Evolutionary conservation across 2,113 vertebrate species (phyloP).

Genomic region (Cyprinodon brontotheroides): DNA sequence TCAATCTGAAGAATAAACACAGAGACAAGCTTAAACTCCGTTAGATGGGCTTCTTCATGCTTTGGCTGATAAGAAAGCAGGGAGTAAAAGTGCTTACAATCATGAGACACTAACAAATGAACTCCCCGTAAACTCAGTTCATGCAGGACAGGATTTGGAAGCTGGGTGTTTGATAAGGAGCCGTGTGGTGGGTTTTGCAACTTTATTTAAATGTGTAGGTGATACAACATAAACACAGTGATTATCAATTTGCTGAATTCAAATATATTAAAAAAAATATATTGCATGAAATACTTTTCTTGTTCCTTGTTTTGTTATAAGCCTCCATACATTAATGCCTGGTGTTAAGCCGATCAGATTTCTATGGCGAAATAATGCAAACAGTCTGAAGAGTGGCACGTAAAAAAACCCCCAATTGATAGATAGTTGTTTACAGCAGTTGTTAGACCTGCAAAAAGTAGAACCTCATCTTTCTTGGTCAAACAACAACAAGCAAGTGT

Average conservation of each 20-base stretch:
- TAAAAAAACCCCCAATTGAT: conserved; percentile 37
- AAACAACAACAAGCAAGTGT: conserved; percentile 57
- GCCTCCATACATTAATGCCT: not conserved
- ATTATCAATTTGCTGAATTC: not conserved
- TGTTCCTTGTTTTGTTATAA: conserved; percentile 8
- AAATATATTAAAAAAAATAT: not conserved
- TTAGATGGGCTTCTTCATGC: conserved; percentile 55
- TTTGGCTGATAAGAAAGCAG: conserved; percentile 61
- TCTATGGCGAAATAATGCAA: conserved; percentile 22
- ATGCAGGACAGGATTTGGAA: conserved; percentile 19
- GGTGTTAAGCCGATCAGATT: conserved; percentile 11
- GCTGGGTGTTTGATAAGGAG: conserved; percentile 36
- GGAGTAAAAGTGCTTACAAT: conserved; percentile 55
- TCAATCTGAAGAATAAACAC: conserved; percentile 66
- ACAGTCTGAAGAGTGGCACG: conserved; percentile 14
- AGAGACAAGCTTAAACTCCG: conserved; percentile 65
- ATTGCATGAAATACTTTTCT: not conserved
- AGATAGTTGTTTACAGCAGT: conserved; percentile 56
- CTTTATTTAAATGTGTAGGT: conserved; percentile 12
- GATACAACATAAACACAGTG: not conserved
- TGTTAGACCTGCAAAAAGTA: conserved; percentile 46
- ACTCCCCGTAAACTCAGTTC: conserved; percentile 42
- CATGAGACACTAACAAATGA: conserved; percentile 50
- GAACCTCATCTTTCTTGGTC: conserved; percentile 44
- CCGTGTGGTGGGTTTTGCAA: conserved; percentile 33